phyloP scores from a whole-genome alignment of 2,113 vertebrate genomes.

The Gobiocypris rarus region DNA sequence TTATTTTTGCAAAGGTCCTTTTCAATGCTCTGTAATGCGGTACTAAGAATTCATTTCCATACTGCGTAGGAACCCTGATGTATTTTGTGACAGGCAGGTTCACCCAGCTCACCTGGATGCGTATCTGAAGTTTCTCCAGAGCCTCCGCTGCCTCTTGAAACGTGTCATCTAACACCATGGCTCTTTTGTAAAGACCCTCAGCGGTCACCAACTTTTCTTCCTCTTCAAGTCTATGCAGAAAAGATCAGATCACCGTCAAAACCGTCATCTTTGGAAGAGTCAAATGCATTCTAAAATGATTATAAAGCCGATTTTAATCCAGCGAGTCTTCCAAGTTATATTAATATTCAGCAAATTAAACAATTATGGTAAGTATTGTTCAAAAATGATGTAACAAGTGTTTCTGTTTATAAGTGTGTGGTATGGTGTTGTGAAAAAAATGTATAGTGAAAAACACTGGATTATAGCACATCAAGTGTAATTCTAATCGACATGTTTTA shows the following conservation, averaged over 20 bases:
- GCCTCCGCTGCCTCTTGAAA: conserved; percentile 91
- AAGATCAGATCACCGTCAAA: not conserved
- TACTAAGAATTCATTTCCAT: no score
- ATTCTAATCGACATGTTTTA: no score
- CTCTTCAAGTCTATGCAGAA: conserved; percentile 84
- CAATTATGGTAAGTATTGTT: no score
- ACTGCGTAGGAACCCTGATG: no score
- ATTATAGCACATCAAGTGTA: no score
- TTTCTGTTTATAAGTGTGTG: not conserved
- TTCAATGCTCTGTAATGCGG: no score
- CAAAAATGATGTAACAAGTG: not conserved
- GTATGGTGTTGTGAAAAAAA: no score
- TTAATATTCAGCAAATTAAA: not conserved
- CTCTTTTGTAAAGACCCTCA: conserved; percentile 90
- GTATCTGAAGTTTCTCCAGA: conserved; percentile 85
- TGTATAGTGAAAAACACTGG: no score
- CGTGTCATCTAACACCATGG: conserved; percentile 84
- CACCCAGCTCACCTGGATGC: conserved; percentile 92
- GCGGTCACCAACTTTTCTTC: conserved; percentile 94
- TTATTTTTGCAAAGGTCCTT: no score
- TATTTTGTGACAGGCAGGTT: not conserved
- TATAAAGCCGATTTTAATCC: not conserved
- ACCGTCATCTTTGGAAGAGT: not conserved
- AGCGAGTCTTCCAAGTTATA: not conserved
- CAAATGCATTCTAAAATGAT: not conserved